Base-by-base conservation (phyloP, 2,888 invertebrate genomes). In the Lithodes maja region DNA sequence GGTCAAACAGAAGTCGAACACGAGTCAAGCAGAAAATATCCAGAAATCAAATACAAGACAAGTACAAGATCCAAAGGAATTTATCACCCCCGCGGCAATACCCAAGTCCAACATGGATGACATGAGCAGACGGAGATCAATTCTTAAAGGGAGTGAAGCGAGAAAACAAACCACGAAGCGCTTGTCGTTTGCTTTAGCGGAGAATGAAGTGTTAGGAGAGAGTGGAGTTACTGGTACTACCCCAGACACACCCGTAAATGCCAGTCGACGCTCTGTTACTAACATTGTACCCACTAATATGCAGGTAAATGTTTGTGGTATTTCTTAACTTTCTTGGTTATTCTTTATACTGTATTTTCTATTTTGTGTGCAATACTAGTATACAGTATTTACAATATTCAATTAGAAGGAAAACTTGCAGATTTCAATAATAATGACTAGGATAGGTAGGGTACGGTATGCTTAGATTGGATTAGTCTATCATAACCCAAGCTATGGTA, bases 201-300 rank as follows among this genome's bases (percentile, higher is more conserved):
- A 17, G 52, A 55, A 7, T 15, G 15, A 3, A 33, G 3, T 1
- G 12, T 1, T 54, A 9, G 17, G 52, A 3, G 15, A 0, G 7
- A 2, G 17, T 55, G 17, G 17, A 61, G 61, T 12, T n/a, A 12
- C 1, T n/a, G 53, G 53, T n/a, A 5, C 1, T 54, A 52, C 53
- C 54, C 3, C 54, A n/a, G 84, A 74, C 15, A 84, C 74, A n/a
- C 84, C 84, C 12, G 50, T 68, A 15, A 49, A 33, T 3, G 74
- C 75, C 7, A 33, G 33, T 7, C 33, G 84, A 0, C 75, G 74
- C 49, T 75, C 55, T 12, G 12, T 15, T 50, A 7, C 33, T 7
- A 55, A 75, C 15, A 84, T 84, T 54, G 55, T 84, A 3, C 75
- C 84, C 1, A 84, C 75, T 12, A 84, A 84, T 33, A 77, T 84